Evolutionary conservation across 1,140 invertebrate genomes (phyloP).

Genomic region (Drosophila simulans): DNA sequence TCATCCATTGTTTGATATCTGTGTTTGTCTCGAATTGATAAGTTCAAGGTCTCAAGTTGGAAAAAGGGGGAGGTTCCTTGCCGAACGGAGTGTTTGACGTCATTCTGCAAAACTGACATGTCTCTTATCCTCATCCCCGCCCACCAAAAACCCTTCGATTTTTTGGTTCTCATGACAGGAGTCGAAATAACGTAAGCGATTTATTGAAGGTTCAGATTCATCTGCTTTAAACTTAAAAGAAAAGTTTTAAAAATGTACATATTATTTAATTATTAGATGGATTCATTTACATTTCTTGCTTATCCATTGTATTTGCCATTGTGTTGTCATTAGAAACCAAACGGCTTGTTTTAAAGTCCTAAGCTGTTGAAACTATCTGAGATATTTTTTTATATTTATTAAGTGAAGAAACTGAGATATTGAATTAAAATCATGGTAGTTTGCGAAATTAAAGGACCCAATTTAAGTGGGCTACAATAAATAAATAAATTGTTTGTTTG

Average conservation of each 20-base stretch:
- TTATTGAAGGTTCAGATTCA: background rate
- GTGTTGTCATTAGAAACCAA: too few relatives aligned
- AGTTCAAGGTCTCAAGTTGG: background rate
- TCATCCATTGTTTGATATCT: background rate
- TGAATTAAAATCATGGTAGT: too few relatives aligned
- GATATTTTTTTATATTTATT: too few relatives aligned
- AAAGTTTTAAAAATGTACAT: background rate
- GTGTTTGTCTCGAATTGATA: background rate
- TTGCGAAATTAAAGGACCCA: too few relatives aligned
- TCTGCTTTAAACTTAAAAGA: background rate
- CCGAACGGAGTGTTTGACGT: background rate
- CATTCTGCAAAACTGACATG: background rate
- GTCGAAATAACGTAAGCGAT: background rate
- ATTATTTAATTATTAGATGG: too few relatives aligned
- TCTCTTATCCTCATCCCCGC: background rate
- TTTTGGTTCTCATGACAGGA: background rate
- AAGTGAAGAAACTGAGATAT: too few relatives aligned
- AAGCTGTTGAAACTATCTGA: too few relatives aligned
- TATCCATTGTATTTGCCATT: too few relatives aligned
- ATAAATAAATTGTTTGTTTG: constrained; percentile 38
- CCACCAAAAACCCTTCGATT: background rate
- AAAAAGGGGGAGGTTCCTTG: background rate
- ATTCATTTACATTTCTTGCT: too few relatives aligned
- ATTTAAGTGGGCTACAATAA: background rate
- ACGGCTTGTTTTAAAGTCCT: too few relatives aligned